Evolutionary conservation across 2,888 invertebrate genomes (phyloP), one percentile per base, ranked within the genome.

Genomic region (Anodontia alba): DNA sequence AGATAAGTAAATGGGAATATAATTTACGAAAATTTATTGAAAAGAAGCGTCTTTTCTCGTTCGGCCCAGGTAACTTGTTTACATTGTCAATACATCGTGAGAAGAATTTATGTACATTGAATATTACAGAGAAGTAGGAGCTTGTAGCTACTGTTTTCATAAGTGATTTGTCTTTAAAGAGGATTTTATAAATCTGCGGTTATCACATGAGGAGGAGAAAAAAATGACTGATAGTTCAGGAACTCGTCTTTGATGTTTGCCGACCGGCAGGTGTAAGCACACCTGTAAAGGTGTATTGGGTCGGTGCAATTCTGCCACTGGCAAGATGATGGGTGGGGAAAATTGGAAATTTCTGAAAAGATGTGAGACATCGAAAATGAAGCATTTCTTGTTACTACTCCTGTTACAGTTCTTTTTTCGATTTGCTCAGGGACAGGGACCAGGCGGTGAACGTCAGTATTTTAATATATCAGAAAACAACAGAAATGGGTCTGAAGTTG

Each of bases 381-480:
- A 62, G 62, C 88, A 87, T 78, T 73, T 86, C 12, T 69, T 85
- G 17, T 78, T 77, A 43, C 57, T 91, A 33, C 67, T 91, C 23
- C 76, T 91, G 33, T 67, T 92, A 72, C 89, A 91, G 73, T 91
- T 91, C 80, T 81, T 92, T 38, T 87, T 89, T 29, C 88, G 87
- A 79, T 92, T 90, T 81, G 88, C 92, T 33, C 92, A 91, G 51
- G 91, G 91, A 5, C 91, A 91, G 72, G 93, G 91, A 38, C 38
- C 38, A 38, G 92, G 92, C 10, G 66, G 68, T n/a, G 71, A 78
- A 26, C 70, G 73, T 26, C 71, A 66, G 38, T 77, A 38, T 46
- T 96, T 98, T 91, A 97, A 97, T 92, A 96, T 98, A 84, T 95
- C 96, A 78, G 99, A 99, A 95, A 97, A 97, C 83, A 97, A 97